Percentiles rank a stretch among this genome's conserved stretches.
Conservation (phyloP, 2,888 invertebrate species). For the Cephus sareptanus region DNA sequence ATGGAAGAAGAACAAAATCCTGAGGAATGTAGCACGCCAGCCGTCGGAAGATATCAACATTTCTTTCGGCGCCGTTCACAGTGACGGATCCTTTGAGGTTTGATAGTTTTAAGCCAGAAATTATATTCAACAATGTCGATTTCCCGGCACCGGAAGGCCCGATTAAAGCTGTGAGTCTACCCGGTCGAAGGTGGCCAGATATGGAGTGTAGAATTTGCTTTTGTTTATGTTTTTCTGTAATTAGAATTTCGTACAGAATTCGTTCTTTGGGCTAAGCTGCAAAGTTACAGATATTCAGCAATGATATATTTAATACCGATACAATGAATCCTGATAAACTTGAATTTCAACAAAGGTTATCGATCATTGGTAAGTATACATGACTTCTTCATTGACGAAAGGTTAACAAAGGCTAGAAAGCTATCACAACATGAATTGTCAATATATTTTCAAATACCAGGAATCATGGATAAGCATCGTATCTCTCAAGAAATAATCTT, state of each 20-base stretch:
- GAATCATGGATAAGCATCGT: background rate
- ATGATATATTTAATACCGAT: too few species aligned
- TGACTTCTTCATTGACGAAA: background rate
- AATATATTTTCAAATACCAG: background rate
- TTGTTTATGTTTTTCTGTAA: slow-evolving; percentile 22
- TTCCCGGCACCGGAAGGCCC: slow-evolving; percentile 84
- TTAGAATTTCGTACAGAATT: background rate
- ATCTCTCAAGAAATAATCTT: background rate
- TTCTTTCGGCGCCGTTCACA: slow-evolving; percentile 76
- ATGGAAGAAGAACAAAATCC: slow-evolving; percentile 68
- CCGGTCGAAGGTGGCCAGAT: slow-evolving; percentile 72
- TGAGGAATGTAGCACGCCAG: slow-evolving; percentile 79
- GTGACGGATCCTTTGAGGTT: slow-evolving; percentile 71
- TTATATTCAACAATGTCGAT: slow-evolving; percentile 78
- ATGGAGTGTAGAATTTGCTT: slow-evolving; percentile 69
- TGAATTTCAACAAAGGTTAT: background rate
- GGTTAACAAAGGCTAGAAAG: background rate
- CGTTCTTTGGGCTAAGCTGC: background rate
- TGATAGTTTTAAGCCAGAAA: slow-evolving; percentile 76
- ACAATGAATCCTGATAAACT: background rate
- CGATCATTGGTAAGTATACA: background rate
- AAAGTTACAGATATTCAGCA: too few species aligned
- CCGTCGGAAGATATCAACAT: slow-evolving; percentile 76
- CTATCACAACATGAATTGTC: background rate
- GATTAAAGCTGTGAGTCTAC: slow-evolving; percentile 74